These are phyloP conservation scores for Andrena chrysosceles DNA, from an alignment of 2,888 invertebrate species.

Conservation along the genomic window DNA sequence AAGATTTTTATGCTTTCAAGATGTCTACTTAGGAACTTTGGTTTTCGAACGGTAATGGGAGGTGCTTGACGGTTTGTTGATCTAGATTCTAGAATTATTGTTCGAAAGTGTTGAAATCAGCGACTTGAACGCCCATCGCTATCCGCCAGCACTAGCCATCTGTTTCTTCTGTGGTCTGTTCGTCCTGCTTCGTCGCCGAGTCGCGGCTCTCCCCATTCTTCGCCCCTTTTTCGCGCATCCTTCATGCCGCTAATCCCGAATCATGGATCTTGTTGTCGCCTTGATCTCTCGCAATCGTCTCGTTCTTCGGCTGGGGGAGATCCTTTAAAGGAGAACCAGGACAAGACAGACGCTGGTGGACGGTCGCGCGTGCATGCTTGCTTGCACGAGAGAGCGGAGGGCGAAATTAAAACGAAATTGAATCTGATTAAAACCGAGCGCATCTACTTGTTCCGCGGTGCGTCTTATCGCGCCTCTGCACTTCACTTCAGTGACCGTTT, in stretches of 20 bases:
- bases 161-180: conserved; percentile 5
- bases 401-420: conserved; percentile 39
- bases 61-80: not conserved
- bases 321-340: conserved; percentile 72
- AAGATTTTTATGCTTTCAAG: no score
- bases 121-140: not conserved
- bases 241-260: conserved; percentile 71
- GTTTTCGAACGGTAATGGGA: no score
- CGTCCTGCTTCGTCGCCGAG: conserved; percentile 21
- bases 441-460: conserved; percentile 9
- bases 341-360: conserved; percentile 33
- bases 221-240: conserved; percentile 49
- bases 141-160: not conserved
- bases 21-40: no score
- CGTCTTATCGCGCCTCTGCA: not conserved
- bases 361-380: conserved; percentile 6
- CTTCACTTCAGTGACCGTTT: not conserved
- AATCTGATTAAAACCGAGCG: conserved; percentile 32
- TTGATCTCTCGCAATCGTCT: conserved; percentile 70
- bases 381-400: not conserved
- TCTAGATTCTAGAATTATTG: not conserved
- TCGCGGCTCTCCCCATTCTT: conserved; percentile 1
- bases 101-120: not conserved
- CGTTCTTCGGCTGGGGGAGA: conserved; percentile 47
- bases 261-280: conserved; percentile 75